Percentiles rank a stretch among this genome's conserved stretches.
phyloP scores from a whole-genome alignment of 53 echinoderm and acorn worm species.

The Antedon mediterranea region DNA sequence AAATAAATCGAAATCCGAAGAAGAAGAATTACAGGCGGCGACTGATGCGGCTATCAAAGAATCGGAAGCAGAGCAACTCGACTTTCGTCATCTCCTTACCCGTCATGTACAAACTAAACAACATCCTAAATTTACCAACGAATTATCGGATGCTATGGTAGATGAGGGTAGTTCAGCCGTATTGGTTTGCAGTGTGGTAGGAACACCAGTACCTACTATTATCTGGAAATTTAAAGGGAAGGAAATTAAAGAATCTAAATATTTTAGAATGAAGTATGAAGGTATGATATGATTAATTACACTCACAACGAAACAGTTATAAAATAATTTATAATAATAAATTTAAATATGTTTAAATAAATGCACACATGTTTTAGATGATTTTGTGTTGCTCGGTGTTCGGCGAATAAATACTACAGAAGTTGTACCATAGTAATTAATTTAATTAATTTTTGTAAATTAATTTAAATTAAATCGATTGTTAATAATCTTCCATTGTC shows the following conservation, averaged over 20 bases:
- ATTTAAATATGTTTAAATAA: too few species aligned
- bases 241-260: slow-evolving; percentile 89
- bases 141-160: slow-evolving; percentile 26
- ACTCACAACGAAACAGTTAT: too few species aligned
- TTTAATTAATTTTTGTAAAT: too few species aligned
- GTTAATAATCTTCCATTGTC: too few species aligned
- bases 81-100: slow-evolving; percentile 86
- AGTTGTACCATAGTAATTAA: too few species aligned
- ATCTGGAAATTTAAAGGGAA: slow-evolving; percentile 55
- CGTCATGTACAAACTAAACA: slow-evolving; percentile 76
- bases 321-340: too few species aligned
- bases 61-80: slow-evolving; percentile 55
- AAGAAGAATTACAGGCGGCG: not conserved
- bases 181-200: slow-evolving; percentile 58
- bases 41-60: too few species aligned
- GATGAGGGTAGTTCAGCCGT: slow-evolving; percentile 61
- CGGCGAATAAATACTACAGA: too few species aligned
- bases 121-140: slow-evolving; percentile 39
- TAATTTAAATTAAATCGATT: too few species aligned
- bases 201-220: slow-evolving; percentile 40
- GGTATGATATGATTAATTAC: slow-evolving; percentile 23
- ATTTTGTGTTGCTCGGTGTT: too few species aligned
- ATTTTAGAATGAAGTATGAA: slow-evolving; percentile 78
- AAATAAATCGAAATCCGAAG: slow-evolving; percentile 3
- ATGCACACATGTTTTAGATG: too few species aligned